Conservation (phyloP, 2,797 vertebrate species). For the Malacoraja senta region DNA sequence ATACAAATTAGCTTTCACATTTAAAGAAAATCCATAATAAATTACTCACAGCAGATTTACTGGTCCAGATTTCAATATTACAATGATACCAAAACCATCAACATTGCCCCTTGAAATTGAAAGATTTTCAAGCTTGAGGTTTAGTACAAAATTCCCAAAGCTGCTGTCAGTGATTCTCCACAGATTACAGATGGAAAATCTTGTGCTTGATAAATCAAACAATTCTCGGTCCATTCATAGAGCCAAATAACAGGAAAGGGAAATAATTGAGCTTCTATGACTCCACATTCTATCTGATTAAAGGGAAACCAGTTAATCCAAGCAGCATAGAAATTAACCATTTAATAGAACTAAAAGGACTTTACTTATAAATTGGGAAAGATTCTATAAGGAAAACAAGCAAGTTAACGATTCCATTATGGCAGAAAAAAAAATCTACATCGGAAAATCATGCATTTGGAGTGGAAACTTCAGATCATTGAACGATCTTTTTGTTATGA, state of each 20-base stretch:
- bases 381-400: not conserved
- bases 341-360: not conserved
- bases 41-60: too few relatives aligned
- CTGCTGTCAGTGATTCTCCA: too few relatives aligned
- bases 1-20: not conserved
- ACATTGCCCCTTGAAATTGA: too few relatives aligned
- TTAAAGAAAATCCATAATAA: not conserved
- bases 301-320: not conserved
- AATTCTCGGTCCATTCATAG: not conserved
- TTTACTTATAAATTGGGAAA: not conserved
- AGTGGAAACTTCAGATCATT: not conserved
- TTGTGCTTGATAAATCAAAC: not conserved
- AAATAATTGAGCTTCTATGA: too few relatives aligned
- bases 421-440: not conserved
- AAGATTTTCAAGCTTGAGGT: too few relatives aligned
- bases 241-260: not conserved
- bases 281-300: not conserved
- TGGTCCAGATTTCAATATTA: too few relatives aligned
- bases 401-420: not conserved
- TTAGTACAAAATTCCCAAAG: too few relatives aligned
- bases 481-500: not conserved
- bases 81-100: too few relatives aligned
- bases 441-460: not conserved
- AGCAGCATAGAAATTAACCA: not conserved
- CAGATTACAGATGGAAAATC: not conserved